Evolutionary conservation across 2,888 invertebrate genomes (phyloP).

Genomic region (Hedya salicella): DNA sequence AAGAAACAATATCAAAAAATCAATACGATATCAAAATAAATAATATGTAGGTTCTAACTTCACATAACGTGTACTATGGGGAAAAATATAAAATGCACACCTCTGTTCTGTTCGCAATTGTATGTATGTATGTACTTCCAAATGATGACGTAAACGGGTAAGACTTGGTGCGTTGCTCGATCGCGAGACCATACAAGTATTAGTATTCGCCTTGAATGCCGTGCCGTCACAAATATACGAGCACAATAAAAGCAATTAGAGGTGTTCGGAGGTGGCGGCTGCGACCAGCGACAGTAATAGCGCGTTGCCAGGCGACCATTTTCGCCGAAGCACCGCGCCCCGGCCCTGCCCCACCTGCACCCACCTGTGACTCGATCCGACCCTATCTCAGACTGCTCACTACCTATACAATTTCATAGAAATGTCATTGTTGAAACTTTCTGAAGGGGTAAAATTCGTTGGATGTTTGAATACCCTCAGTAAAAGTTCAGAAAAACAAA

Average conservation of each 20-base stretch:
- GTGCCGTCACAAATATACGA: constrained; percentile 15
- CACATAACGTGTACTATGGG: too few relatives aligned
- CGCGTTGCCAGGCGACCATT: constrained; percentile 31
- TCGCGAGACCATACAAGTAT: constrained; percentile 15
- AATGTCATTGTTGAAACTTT: constrained; percentile 4
- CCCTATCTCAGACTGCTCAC: neutral
- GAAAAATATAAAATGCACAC: too few relatives aligned
- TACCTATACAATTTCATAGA: constrained; percentile 3
- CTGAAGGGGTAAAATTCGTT: constrained; percentile 13
- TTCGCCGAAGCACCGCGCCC: constrained; percentile 7
- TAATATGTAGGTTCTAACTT: too few relatives aligned
- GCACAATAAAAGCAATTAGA: constrained; percentile 38
- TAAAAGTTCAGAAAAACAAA: neutral
- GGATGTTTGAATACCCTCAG: neutral
- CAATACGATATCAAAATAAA: too few relatives aligned
- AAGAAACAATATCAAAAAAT: too few relatives aligned
- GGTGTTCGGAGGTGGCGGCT: constrained; percentile 16
- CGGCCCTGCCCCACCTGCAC: constrained; percentile 5
- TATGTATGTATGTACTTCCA: neutral
- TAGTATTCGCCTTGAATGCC: constrained; percentile 9
- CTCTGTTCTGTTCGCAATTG: too few relatives aligned
- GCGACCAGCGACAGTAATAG: constrained; percentile 23
- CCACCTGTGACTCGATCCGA: constrained; percentile 18
- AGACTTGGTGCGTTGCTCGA: neutral
- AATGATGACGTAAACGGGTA: too few relatives aligned